Evolutionary conservation across 2,888 invertebrate genomes (phyloP), one percentile per base, ranked within the genome.

Genomic region (Drosophila vallismaia): DNA sequence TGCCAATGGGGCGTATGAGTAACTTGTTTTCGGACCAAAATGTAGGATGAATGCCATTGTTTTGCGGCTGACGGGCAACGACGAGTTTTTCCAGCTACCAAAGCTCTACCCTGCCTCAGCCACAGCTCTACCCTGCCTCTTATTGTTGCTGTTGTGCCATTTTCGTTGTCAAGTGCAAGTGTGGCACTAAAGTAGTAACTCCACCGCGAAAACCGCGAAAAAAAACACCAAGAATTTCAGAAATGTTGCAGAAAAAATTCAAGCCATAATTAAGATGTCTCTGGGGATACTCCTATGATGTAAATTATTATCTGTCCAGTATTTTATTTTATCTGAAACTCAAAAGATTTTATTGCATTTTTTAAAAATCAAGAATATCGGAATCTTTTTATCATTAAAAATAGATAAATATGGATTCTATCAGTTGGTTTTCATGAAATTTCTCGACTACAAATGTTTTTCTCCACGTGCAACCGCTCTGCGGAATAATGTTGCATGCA

Each of bases 101-200:
- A 1, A 19, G 19, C 19, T 19, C 19, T 19, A 9, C 40, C 46
- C 58, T 40, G 55, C 33, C 40, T 19, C 19, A 19, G 19, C 19
- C 19, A 19, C 19, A 19, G 19, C 19, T 19, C 19, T 19, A 9
- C 40, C 46, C 58, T 40, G 55, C 33, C 48, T 31, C 44, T 59
- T 59, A 28, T 19, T 71, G 71, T 60, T 81, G 77, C 77, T 40
- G 49, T 62, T 62, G 82, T 77, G 77, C 48, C 68, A 73, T 77
- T 85, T 87, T 85, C 88, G 86, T 86, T 85, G 84, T 87, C 84
- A 85, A 85, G 84, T 85, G 84, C 88, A 85, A 86, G 77, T 77
- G 75, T 66, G 71, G 79, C 75, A 71, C 19, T 19, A 19, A 19
- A 19, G 56, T 54, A 46, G 48, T 55, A 42, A 55, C 66, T 54